These are phyloP conservation scores for Ennomos fuscantarius DNA, from an alignment of 2,888 invertebrate genomes.

Conservation along the genomic window DNA sequence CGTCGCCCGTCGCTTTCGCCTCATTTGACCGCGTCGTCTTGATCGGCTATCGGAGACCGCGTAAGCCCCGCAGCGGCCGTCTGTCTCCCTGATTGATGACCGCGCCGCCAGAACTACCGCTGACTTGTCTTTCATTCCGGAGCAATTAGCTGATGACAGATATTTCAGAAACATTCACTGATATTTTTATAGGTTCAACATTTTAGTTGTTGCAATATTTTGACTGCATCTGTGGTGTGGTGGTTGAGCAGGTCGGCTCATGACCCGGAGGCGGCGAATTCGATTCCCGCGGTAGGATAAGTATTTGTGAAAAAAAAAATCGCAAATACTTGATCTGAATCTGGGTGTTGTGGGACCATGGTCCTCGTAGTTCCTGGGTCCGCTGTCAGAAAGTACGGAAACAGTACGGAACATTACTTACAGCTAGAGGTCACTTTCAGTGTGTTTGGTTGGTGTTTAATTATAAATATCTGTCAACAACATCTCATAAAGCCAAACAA, in stretches of 20 bases:
- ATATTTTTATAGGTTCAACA: no score
- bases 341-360: no score
- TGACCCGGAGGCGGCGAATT: no score
- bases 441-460: not conserved
- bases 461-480: conserved; percentile 7
- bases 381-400: conserved; percentile 14
- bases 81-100: conserved; percentile 32
- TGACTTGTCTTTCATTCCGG: conserved; percentile 2
- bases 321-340: no score
- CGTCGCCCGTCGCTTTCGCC: not conserved
- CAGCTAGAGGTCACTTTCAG: no score
- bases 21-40: conserved; percentile 21
- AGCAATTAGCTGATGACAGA: conserved; percentile 21
- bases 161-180: conserved; percentile 9
- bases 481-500: not conserved
- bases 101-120: not conserved
- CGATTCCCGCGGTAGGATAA: no score
- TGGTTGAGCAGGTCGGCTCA: no score
- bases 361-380: no score
- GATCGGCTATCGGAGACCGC: conserved; percentile 23
- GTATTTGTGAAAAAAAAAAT: no score
- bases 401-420: no score
- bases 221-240: no score
- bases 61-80: conserved; percentile 22
- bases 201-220: no score